Base-by-base conservation (phyloP, 2,113 vertebrate species). In the Tamias sibiricus region DNA sequence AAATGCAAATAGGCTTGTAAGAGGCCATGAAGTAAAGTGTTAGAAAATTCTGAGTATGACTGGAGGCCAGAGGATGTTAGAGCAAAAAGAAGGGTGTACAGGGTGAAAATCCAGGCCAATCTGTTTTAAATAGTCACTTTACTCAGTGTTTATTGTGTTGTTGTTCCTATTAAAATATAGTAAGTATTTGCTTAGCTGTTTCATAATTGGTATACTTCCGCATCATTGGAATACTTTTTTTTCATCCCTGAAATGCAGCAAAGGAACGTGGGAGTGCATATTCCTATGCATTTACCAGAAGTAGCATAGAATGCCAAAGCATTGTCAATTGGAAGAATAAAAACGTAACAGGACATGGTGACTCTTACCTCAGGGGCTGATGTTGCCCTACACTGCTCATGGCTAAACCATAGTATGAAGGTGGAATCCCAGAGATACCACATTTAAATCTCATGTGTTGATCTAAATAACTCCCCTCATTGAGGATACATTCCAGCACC, bases 341-440 rank as follows among this genome's bases (percentile, higher is more conserved):
- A 68, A 57, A 2, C 8, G 20, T 28, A 1, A 0, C 12, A 24
- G n/a, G n/a, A 44, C 12, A 2, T 14, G 42, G 40, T 42, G 35
- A 59, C 54, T 22, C 20, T 89, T n/a, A 44, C 19, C 5, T 11
- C 24, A 8, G 13, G 68, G 7, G 1, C 20, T 12, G 30, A 4
- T 1, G 24, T 72, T 16, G 4, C 37, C n/a, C 19, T 24, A 47
- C 2, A 28, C 5, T 20, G 32, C 11, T 47, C 32, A 42, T 1
- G 12, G 5, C 3, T 19, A 40, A 20, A 28, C 40, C 6, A 8
- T 8, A 44, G 72, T 4, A 6, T 4, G 47, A 1, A 32, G 37
- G 54, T 0, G 57, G 44, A 71, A 13, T 69, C 49, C 54, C 30
- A 62, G 76, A 69, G n/a, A 64, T 14, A 4, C 2, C 54, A 37